Evolutionary conservation across 2,888 invertebrate genomes (phyloP), one percentile per base, ranked within the genome.

Genomic region (Nymphalis urticae): DNA sequence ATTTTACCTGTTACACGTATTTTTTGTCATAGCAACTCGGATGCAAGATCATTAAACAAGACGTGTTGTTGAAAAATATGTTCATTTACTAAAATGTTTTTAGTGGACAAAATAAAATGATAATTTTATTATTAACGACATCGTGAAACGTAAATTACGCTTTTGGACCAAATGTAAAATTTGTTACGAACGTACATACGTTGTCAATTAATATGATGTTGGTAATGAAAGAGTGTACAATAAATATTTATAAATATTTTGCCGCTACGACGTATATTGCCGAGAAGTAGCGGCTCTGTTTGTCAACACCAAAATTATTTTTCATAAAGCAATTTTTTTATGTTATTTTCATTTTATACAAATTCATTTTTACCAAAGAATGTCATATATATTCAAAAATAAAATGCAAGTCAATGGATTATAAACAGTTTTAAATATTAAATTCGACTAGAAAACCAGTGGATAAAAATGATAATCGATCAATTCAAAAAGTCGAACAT

Each of bases 401-500:
- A 19, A n/a, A 7, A n/a, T n/a, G 50, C 50, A 9, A n/a, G 50
- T 17, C n/a, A 50, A 19, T n/a, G 16, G 27, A 17, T 17, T 56
- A 36, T 36, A 42, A 19, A 8, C 19, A 32, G 17, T 17, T 56
- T 17, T 27, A 7, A 32, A 58, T 3, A 58, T 42, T 36, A n/a
- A 58, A 42, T 42, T 27, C 8, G 13, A 58, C 19, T 56, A 58
- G 58, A 42, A 64, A 54, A 56, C 17, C 50, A 66, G 62, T 32
- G 61, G 24, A 62, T 68, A 68, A 70, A 64, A 68, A 53, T 48
- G 51, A 71, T 51, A 68, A 68, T 70, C 68, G 61, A 58, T 62
- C 61, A 64, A 62, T 61, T 64, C 32, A n/a, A 19, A 64, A 56
- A 69, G 66, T 62, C 62, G 62, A 68, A 70, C 60, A 64, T 61